phyloP scores from a whole-genome alignment of 2,797 vertebrate genomes.

The Coluber constrictor region DNA sequence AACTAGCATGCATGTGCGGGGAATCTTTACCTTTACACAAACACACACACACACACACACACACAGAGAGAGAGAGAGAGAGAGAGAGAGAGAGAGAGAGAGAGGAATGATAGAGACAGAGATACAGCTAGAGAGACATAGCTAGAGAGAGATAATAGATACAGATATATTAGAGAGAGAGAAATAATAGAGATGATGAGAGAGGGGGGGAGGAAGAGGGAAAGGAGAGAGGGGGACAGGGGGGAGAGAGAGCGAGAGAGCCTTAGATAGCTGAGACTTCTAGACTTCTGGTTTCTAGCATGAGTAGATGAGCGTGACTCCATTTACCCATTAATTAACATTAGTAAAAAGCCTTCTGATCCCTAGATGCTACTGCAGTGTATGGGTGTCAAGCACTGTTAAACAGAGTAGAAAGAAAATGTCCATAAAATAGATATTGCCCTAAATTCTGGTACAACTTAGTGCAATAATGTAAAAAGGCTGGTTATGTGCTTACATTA shows the following conservation, averaged over 20 bases:
- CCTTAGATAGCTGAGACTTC: background rate
- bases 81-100: background rate
- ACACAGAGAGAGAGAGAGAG: background rate
- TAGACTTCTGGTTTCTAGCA: slow-evolving; percentile 51
- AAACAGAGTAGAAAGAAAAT: slow-evolving; percentile 62
- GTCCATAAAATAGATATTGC: slow-evolving; percentile 66
- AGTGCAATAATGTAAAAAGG: slow-evolving; percentile 73
- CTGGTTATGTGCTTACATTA: slow-evolving; percentile 65
- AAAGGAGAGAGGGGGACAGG: accelerated
- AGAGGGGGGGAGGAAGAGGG: no score
- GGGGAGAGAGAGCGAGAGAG: background rate
- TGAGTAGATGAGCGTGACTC: slow-evolving; percentile 57
- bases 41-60: no score
- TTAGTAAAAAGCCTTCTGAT: slow-evolving; percentile 67
- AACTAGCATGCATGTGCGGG: no score
- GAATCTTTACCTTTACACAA: no score
- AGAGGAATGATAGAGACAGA: background rate
- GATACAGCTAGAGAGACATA: background rate
- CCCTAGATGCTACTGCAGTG: slow-evolving; percentile 60
- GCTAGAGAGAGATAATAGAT: background rate
- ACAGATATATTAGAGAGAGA: background rate
- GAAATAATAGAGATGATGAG: background rate
- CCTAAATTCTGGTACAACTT: slow-evolving; percentile 71
- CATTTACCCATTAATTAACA: slow-evolving; percentile 71
- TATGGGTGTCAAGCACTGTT: slow-evolving; percentile 70